phyloP scores from a whole-genome alignment of 1,140 invertebrate genomes.

The Papilio xuthus region DNA sequence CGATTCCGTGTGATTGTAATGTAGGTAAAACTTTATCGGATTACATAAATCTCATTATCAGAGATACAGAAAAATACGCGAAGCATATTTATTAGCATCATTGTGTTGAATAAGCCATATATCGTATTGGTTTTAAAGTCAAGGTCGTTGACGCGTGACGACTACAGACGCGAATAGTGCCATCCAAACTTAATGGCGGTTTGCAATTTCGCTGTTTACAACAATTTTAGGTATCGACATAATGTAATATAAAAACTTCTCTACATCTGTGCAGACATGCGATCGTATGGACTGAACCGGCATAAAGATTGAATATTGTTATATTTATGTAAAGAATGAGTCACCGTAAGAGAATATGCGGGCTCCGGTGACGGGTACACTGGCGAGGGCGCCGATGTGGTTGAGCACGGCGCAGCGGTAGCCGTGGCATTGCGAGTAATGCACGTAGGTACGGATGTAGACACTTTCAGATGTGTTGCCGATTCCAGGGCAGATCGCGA shows the following conservation, averaged over 20 bases:
- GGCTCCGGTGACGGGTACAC: slow-evolving; percentile 91
- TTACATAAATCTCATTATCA: slow-evolving; percentile 11
- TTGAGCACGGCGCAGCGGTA: slow-evolving; percentile 96
- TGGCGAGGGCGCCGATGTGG: slow-evolving; percentile 93
- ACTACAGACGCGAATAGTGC: neutral
- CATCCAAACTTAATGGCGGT: neutral
- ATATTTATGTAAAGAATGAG: slow-evolving; percentile 45
- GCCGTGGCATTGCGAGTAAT: slow-evolving; percentile 93
- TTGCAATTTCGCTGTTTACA: neutral
- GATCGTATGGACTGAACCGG: neutral
- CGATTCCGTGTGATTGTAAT: neutral
- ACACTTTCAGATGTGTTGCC: slow-evolving; percentile 96
- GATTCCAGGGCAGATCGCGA: slow-evolving; percentile 95
- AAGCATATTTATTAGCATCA: slow-evolving; percentile 10
- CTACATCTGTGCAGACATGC: neutral
- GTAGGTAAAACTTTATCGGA: slow-evolving; percentile 3
- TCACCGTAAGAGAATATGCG: slow-evolving; percentile 96
- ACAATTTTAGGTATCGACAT: too few species aligned
- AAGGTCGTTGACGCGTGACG: neutral
- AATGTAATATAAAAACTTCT: neutral
- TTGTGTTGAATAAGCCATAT: neutral
- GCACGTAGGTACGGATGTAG: slow-evolving; percentile 95
- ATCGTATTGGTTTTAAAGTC: slow-evolving; percentile 13
- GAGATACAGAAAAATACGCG: neutral
- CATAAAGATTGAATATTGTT: neutral